These are phyloP conservation scores for Neodiprion lecontei DNA, from an alignment of 1,140 invertebrate species.

Conservation along the genomic window DNA sequence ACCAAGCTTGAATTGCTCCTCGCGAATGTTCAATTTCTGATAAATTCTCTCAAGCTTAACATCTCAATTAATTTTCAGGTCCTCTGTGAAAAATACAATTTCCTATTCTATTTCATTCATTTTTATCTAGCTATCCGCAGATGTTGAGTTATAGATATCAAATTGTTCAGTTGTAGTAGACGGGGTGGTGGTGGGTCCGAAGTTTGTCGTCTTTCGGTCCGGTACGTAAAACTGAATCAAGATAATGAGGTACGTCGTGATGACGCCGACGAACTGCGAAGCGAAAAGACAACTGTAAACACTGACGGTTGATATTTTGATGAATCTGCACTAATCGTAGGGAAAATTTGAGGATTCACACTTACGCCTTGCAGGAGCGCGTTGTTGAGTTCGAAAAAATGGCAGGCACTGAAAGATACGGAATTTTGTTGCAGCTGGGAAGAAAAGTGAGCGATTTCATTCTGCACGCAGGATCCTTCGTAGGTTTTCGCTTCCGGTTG, in stretches of 20 bases:
- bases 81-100: too few relatives aligned
- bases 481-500: slow-evolving; percentile 25
- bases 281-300: slow-evolving; percentile 10
- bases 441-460: slow-evolving; percentile 43
- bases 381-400: slow-evolving; percentile 46
- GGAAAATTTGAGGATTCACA: slow-evolving; percentile 1
- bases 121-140: too few relatives aligned
- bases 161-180: too few relatives aligned
- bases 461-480: slow-evolving; percentile 31
- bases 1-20: too few relatives aligned
- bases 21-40: too few relatives aligned
- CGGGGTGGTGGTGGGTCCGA: background rate
- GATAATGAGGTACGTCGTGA: slow-evolving; percentile 49
- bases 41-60: too few relatives aligned
- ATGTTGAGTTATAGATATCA: too few relatives aligned
- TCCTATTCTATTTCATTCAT: too few relatives aligned
- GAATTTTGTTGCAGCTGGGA: slow-evolving; percentile 35
- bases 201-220: slow-evolving; percentile 2
- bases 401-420: slow-evolving; percentile 37
- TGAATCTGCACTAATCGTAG: background rate
- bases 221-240: slow-evolving; percentile 45
- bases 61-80: too few relatives aligned
- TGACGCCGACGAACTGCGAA: slow-evolving; percentile 46
- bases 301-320: slow-evolving; percentile 2
- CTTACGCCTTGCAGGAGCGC: slow-evolving; percentile 39